Base-by-base conservation (phyloP, 1,140 invertebrate species). In the Tetragonula clypearis region DNA sequence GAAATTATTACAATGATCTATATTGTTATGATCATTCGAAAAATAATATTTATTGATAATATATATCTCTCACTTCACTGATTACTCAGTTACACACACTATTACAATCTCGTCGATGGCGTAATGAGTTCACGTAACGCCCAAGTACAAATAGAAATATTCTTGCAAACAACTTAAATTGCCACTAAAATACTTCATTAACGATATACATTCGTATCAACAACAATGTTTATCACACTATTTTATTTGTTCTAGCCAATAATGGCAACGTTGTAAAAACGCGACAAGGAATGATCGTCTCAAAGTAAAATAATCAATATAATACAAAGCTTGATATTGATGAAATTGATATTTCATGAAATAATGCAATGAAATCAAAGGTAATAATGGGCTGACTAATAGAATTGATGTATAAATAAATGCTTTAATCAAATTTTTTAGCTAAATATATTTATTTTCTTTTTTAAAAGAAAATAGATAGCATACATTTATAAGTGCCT, bases 361-460 rank as follows among this genome's bases (percentile, higher is more conserved):
- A 55, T 65, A 41, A 56, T 58, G 41, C 21, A 53, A 49, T 17
- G 23, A 69, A 26, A 35, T 68, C 62, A 21, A 26, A 49, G n/a
- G 12, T 80, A 74, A 62, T 62, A 58, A 66, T 66, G 11, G 49
- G 2, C 55, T 73, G 41, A 21, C 35, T 76, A 8, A 60, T 73
- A 74, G 6, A 12, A 53, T 41, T 62, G 69, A 73, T 75, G 55
- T n/a, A 9, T 41, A 82, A 76, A 76, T 65, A 21, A 76, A 66
- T 21, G 0, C 6, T 65, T 3, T 79, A 53, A 21, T 58, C 23
- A 35, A 73, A 72, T 23, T 69, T 4, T 76, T 72, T 86, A 84
- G n/a, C 79, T 58, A 84, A 84, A 86, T 84, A 86, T 77, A 78
- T 83, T 83, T 78, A 86, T 83, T 86, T 73, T n/a, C 6, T 56